Base-by-base conservation (phyloP, 2,888 invertebrate species). In the Sepiola atlantica region DNA sequence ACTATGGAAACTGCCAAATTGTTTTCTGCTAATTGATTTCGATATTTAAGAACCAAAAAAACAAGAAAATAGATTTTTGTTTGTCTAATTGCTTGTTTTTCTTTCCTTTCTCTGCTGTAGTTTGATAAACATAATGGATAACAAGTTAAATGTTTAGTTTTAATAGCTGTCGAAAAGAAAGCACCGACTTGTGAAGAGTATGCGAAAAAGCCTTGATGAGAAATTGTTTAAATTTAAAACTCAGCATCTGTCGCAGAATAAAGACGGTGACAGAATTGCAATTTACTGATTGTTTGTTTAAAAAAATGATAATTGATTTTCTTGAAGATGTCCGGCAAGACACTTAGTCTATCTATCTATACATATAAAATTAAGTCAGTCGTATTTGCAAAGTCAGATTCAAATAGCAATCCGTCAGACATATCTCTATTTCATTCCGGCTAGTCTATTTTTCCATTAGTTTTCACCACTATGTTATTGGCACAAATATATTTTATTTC, bases 21-120 rank as follows among this genome's bases (percentile, higher is more conserved):
- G n/a, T 77, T 77, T 77, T 77, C n/a, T 77, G 77, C 77, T 77
- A 77, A 77, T 77, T 77, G 77, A 77, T 77, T 77, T n/a, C n/a
- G 32, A n/a, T 32, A 77, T 77, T 77, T 77, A 32, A 77, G 77
- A 77, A 77, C 1, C n/a, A 77, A 14, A 32, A 77, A 77, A 77
- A 77, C n/a, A 77, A 77, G 32, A n/a, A 77, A 77, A 77, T n/a
- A 77, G 77, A n/a, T 77, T 77, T 77, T 77, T 77, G 77, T 77
- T 77, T 77, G n/a, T 77, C 77, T n/a, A 77, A 77, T 77, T 77
- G 32, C n/a, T 77, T 32, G 4, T n/a, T 77, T 77, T 77, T 77
- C n/a, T 77, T 32, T 77, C 16, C n/a, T 77, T 77, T 77, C n/a
- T n/a, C n/a, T 77, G 16, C 77, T n/a, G 32, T 32, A 77, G 77